These are phyloP conservation scores for Bubo bubo DNA, from an alignment of 2,113 vertebrate species.

Conservation along the genomic window DNA sequence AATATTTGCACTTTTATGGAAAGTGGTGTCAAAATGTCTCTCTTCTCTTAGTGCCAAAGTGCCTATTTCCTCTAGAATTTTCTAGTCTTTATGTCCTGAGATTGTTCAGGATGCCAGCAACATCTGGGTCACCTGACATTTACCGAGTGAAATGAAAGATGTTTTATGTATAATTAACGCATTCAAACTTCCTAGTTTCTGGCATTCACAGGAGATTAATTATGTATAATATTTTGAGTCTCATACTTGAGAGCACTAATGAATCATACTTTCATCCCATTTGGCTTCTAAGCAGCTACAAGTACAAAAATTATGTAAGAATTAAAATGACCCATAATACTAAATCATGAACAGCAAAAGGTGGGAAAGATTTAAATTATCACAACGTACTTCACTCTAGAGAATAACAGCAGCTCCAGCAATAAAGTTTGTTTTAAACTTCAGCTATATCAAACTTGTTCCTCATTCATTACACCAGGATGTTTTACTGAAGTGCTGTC, in stretches of 20 bases:
- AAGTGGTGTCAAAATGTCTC: neutral
- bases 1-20: neutral
- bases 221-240: neutral
- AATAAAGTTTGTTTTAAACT: neutral
- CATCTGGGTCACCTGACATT: neutral
- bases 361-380: neutral
- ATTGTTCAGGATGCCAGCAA: neutral
- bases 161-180: conserved; percentile 2
- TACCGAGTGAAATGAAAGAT: neutral
- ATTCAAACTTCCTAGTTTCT: neutral
- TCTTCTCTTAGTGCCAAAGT: neutral
- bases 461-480: neutral
- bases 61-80: neutral
- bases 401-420: neutral
- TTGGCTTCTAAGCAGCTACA: neutral
- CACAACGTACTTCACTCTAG: neutral
- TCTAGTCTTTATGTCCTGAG: neutral
- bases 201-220: neutral
- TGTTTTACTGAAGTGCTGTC: neutral
- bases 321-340: neutral
- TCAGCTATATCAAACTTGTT: neutral
- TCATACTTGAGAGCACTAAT: neutral
- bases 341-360: neutral
- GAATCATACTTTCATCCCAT: neutral
- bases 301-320: neutral